These are phyloP conservation scores for Egretta garzetta DNA, from an alignment of 2,113 vertebrate species.

Conservation along the genomic window DNA sequence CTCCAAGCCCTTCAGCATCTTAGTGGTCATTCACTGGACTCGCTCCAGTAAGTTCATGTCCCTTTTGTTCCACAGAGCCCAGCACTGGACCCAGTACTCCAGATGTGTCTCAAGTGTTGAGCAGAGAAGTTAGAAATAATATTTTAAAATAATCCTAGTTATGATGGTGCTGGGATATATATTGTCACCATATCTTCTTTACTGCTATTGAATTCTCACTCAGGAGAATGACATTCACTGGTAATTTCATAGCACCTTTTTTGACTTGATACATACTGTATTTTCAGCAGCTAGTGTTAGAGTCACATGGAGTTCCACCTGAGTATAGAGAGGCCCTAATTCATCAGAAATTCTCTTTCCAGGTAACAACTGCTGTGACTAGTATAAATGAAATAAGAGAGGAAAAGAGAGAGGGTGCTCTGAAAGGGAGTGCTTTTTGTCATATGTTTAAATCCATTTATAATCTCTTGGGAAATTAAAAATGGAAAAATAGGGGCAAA, in stretches of 20 bases:
- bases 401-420: background rate
- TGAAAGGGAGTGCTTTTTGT: background rate
- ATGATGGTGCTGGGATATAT: background rate
- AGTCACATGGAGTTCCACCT: background rate
- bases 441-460: background rate
- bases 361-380: background rate
- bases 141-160: background rate
- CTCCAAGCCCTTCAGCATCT: background rate
- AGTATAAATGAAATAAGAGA: background rate
- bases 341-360: background rate
- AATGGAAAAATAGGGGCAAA: slow-evolving; percentile 23
- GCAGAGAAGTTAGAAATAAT: background rate
- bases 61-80: background rate
- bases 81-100: background rate
- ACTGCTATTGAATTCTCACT: background rate
- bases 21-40: background rate
- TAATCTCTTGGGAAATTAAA: slow-evolving; percentile 28
- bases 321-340: background rate
- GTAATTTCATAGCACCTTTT: background rate
- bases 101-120: background rate
- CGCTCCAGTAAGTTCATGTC: background rate
- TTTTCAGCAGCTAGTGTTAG: background rate
- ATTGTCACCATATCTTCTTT: background rate
- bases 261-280: background rate
- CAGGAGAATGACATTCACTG: background rate